phyloP scores from a whole-genome alignment of 2,797 vertebrate genomes.

The Ctenopoma multispine region DNA sequence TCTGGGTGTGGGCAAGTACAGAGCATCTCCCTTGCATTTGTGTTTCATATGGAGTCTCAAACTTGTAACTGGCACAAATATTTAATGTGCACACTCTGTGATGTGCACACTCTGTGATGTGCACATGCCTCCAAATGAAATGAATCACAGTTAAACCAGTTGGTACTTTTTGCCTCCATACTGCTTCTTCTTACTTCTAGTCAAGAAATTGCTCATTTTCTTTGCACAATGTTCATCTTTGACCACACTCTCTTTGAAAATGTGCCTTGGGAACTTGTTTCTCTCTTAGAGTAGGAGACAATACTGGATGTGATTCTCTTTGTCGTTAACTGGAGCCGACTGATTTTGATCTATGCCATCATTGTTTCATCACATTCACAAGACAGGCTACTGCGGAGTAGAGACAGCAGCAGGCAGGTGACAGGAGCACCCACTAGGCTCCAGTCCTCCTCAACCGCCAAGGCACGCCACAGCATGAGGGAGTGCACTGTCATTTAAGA shows the following conservation, averaged over 20 bases:
- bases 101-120: constrained; percentile 22
- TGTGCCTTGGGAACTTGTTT: constrained; percentile 7
- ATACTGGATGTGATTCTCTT: constrained; percentile 21
- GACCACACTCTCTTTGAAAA: constrained; percentile 31
- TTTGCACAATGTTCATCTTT: constrained; percentile 23
- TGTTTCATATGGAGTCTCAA: constrained; percentile 48
- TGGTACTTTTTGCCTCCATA: constrained; percentile 10
- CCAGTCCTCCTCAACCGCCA: constrained; percentile 5
- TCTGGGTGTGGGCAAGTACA: constrained; percentile 52
- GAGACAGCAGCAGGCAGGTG: constrained; percentile 47
- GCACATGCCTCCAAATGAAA: constrained; percentile 32
- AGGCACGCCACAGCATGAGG: constrained; percentile 9
- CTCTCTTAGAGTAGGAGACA: constrained; percentile 10
- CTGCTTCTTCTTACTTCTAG: constrained; percentile 3
- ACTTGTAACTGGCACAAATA: constrained; percentile 44
- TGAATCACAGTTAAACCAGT: constrained; percentile 23
- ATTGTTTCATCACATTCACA: constrained; percentile 28
- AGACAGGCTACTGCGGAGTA: constrained; percentile 18
- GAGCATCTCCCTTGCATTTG: constrained; percentile 48
- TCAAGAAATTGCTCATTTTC: constrained; percentile 19
- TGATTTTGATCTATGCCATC: constrained; percentile 38
- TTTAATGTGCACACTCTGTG: constrained; percentile 7
- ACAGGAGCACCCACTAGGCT: constrained; percentile 40
- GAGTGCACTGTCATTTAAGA: constrained; percentile 29
- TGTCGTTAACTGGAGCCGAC: constrained; percentile 27